A percentile compares a stretch with the other conserved stretches of the same genome.
phyloP scores from a whole-genome alignment of 2,113 vertebrate species.

The Tetrax tetrax region DNA sequence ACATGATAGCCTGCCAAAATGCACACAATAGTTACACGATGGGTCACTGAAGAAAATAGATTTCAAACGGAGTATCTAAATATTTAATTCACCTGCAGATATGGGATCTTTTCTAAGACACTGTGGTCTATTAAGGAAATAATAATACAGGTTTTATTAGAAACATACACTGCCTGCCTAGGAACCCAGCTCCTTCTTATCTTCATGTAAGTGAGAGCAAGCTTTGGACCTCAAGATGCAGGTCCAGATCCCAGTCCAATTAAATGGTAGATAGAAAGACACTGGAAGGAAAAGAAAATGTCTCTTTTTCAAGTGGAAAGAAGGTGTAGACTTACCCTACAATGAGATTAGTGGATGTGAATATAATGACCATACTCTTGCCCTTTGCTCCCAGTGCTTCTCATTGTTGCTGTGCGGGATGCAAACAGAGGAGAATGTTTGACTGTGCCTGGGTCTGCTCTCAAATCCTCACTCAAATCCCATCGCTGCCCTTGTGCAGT shows the following conservation, averaged over 20 bases:
- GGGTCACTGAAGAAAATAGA: conserved; percentile 47
- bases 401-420: not conserved
- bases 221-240: not conserved
- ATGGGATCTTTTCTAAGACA: conserved; percentile 42
- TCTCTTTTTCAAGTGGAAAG: not conserved
- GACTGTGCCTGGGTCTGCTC: not conserved
- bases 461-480: not conserved
- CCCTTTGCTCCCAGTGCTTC: not conserved
- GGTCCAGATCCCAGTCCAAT: not conserved
- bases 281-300: not conserved
- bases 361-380: not conserved
- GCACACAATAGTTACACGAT: conserved; percentile 11
- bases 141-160: conserved; percentile 33
- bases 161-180: not conserved
- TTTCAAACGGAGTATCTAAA: conserved; percentile 56
- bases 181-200: not conserved
- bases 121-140: conserved; percentile 49
- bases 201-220: not conserved
- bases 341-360: rapidly evolving
- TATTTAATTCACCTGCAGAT: conserved; percentile 32
- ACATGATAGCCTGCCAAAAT: conserved; percentile 39
- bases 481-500: not conserved
- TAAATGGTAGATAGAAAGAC: not conserved
- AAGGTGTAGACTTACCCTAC: not conserved
- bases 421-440: not conserved